Base-by-base conservation (phyloP, 2,113 vertebrate species). In the Elephantulus edwardii region DNA sequence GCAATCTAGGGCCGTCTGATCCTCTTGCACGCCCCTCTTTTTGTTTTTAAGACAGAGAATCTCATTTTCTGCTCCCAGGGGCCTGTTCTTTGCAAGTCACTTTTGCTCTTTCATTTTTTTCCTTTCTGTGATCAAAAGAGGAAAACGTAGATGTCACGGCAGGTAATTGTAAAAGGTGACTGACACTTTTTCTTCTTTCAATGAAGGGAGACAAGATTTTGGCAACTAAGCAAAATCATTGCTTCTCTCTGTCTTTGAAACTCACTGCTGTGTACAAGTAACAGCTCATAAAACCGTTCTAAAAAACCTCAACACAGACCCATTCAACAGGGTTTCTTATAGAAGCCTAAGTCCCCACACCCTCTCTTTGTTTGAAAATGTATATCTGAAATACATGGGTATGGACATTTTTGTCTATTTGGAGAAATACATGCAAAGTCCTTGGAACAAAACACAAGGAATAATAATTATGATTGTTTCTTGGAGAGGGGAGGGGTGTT, bases 11-110 rank as follows among this genome's bases (percentile, higher is more conserved):
- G 66, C 82, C 48, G 58, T 42, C 46, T n/a, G 74, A 17, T 22
- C 72, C 42, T 42, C 74, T 19, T 8, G 20, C 38, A 28, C 38
- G 9, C 19, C 4, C 3, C 5, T n/a, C n/a, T n/a, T n/a, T n/a
- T 50, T 35, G 83, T 46, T 80, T 86, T 50, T 22, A 28, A 89
- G 35, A 56, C 68, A 33, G 38, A 60, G 84, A 78, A 78, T 85
- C 91, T 85, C 56, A 54, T 94, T 89, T 90, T 86, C 81, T 92
- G 83, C 19, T 90, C 78, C 77, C 86, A 86, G 80, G 58, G 72
- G 60, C 64, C 76, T n/a, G 13, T 81, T 95, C 72, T 95, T 62
- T 92, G 83, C 78, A 71, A 89, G 92, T 91, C 38, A 64, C 62
- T 89, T 75, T 19, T 68, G 77, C 72, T 87, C 42, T 56, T 30